Conservation (phyloP, 1,140 invertebrate genomes). For the Panulirus ornatus region DNA sequence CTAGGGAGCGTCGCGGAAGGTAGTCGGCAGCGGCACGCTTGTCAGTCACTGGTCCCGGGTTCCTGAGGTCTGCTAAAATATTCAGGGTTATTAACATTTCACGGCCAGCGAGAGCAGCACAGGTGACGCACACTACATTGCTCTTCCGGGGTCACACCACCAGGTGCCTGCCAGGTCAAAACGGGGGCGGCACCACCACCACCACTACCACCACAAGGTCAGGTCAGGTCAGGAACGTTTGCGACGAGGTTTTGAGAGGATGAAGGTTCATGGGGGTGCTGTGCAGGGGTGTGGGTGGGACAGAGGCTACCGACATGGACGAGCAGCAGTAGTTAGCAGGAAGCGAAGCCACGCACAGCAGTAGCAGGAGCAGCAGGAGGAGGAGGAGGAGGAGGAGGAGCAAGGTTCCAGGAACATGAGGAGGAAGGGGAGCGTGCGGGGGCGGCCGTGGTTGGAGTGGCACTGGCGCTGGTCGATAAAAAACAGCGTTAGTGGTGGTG, state of each 20-base stretch:
- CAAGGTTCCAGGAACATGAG: conserved; percentile 60
- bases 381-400: conserved; percentile 36
- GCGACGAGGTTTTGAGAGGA: too few relatives aligned
- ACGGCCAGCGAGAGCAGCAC: conserved; percentile 43
- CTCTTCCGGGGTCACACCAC: conserved; percentile 52
- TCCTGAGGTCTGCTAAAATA: conserved; percentile 30
- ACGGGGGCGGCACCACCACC: too few relatives aligned
- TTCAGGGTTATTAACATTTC: conserved; percentile 56
- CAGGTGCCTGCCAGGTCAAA: conserved; percentile 44
- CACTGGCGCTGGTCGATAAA: conserved; percentile 71
- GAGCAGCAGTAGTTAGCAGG: conserved; percentile 4
- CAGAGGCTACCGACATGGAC: conserved; percentile 4
- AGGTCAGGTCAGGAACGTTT: too few relatives aligned
- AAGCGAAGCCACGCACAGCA: conserved; percentile 18
- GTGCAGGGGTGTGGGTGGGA: neutral
- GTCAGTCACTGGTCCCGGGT: conserved; percentile 10
- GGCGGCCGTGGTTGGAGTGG: conserved; percentile 67
- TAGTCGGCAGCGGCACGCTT: conserved; percentile 29
- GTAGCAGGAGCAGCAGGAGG: conserved; percentile 10
- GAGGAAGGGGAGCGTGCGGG: conserved; percentile 57
- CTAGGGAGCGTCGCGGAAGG: neutral
- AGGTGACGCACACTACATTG: conserved; percentile 49
- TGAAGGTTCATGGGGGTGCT: neutral
- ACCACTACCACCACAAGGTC: too few relatives aligned
- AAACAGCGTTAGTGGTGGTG: conserved; percentile 70